Conservation (phyloP, 2,888 invertebrate species). For the Conistra vaccinii region DNA sequence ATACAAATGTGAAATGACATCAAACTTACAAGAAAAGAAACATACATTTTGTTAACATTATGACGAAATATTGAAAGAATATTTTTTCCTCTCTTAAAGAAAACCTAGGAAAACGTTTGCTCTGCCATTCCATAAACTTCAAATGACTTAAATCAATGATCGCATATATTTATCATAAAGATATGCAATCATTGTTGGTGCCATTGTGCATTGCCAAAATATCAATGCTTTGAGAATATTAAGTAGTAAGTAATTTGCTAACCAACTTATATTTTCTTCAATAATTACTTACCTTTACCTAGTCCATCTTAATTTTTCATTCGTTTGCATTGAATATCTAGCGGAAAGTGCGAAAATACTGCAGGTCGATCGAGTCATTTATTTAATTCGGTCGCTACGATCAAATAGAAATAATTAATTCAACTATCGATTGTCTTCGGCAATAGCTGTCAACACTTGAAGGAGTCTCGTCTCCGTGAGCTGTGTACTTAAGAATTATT, state of each 20-base stretch:
- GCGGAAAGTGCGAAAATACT: neutral
- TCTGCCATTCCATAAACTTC: neutral
- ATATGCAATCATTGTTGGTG: neutral
- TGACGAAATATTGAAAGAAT: neutral
- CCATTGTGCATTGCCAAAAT: neutral
- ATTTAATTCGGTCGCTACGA: slow-evolving; percentile 10
- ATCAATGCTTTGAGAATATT: slow-evolving; percentile 1
- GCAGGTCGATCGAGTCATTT: no score
- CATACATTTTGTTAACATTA: neutral
- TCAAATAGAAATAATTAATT: slow-evolving; percentile 26
- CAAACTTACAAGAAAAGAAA: slow-evolving; percentile 9
- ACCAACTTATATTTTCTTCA: neutral
- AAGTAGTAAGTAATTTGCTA: neutral
- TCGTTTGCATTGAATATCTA: neutral
- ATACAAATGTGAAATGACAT: slow-evolving; percentile 8
- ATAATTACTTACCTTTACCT: neutral
- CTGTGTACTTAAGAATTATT: slow-evolving; percentile 18
- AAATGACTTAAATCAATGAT: neutral
- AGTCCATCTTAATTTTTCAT: neutral
- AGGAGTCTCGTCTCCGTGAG: slow-evolving; percentile 11
- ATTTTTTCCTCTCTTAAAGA: neutral
- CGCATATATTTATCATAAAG: no score
- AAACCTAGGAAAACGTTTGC: neutral
- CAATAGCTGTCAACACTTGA: slow-evolving; percentile 8
- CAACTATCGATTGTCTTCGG: slow-evolving; percentile 44